Evolutionary conservation across 2,113 vertebrate species (phyloP), one percentile per base, ranked within the genome.

Genomic region (Triplophysa tibetana): DNA sequence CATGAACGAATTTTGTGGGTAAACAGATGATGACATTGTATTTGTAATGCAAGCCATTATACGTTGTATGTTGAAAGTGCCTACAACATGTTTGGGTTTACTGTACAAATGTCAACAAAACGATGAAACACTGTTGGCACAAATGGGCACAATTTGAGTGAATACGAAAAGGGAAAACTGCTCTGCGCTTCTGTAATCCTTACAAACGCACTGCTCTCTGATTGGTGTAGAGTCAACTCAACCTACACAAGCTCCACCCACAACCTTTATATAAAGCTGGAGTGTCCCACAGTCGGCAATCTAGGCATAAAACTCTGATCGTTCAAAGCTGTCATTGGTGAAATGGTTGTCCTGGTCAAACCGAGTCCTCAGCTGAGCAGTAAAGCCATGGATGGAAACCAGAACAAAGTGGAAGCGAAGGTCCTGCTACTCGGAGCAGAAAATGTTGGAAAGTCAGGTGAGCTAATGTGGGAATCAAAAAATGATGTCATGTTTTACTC

Each of bases 321-420:
- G 1, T 72, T 45, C 60, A 5, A 4, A 9, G n/a, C 26, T 26
- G 8, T 12, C 0, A 16, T 62, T 4, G 26, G 4, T 67, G 81
- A 82, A 78, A 92, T 92, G 91, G 87, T 91, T 68, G 86, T 91
- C 13, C 85, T 85, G 17, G 78, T 88, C 24, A 85, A 85, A 78
- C 29, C 75, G 16, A 87, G 56, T 63, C 72, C 84, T 9, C 86
- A 79, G 0, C 68, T 74, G 0, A 78, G 70, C 70, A 81, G 82
- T 72, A 90, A 87, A 84, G 78, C 82, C 11, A 85, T 85, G 60
- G 89, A 90, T 8, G 81, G 79, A 41, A 80, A 43, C 45, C 88
- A 82, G 54, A 72, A 87, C 23, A 88, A 87, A 75, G 54, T 83
- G 29, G 86, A 84, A n/a, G 87, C 86, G 2, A 90, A 90, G 29